Percentiles rank a stretch among this genome's conserved stretches.
These are phyloP conservation scores for Odontocolon sp. DNA, from an alignment of 2,888 invertebrate genomes.

Conservation along the genomic window DNA sequence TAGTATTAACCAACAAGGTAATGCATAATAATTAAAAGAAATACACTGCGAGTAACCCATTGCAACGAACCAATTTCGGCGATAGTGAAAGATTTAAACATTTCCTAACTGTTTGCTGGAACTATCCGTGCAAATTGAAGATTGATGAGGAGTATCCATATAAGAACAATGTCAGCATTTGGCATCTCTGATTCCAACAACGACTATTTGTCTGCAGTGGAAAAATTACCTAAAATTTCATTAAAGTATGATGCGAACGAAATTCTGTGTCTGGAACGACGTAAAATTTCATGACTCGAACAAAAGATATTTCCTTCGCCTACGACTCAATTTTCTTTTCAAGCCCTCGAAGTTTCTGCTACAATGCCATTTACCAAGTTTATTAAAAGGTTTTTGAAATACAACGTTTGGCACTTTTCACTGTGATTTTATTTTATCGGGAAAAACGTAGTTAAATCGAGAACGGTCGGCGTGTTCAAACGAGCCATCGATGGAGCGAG, in stretches of 20 bases:
- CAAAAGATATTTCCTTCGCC: not conserved
- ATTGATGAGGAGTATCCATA: too few species aligned
- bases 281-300: constrained; percentile 37
- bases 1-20: too few species aligned
- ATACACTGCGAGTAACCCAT: too few species aligned
- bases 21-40: too few species aligned
- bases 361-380: constrained; percentile 11
- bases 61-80: too few species aligned
- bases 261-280: constrained; percentile 1
- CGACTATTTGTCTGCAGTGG: not conserved
- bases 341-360: not conserved
- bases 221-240: constrained; percentile 23
- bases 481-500: constrained; percentile 47
- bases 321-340: constrained; percentile 19
- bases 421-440: constrained; percentile 38
- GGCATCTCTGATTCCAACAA: not conserved
- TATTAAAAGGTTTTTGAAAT: constrained; percentile 20
- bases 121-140: too few species aligned
- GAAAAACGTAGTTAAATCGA: constrained; percentile 33
- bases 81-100: too few species aligned
- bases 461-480: constrained; percentile 38
- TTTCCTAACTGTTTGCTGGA: too few species aligned
- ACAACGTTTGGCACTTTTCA: constrained; percentile 44
- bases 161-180: too few species aligned
- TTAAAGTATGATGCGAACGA: not conserved